These are phyloP conservation scores for Hydriomena furcata DNA, from an alignment of 2,888 invertebrate species.

Conservation along the genomic window DNA sequence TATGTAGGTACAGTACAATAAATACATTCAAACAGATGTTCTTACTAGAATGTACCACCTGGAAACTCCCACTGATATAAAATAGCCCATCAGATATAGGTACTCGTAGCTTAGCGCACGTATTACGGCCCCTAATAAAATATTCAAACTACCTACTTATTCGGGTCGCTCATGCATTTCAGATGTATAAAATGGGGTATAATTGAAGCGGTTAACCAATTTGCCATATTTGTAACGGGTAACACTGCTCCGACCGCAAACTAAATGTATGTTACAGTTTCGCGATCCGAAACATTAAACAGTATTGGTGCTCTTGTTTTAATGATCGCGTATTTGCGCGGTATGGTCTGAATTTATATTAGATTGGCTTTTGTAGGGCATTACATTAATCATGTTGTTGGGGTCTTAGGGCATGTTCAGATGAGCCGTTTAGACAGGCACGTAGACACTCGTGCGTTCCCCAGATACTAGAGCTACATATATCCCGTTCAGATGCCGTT, in stretches of 20 bases:
- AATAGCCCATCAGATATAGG: constrained; percentile 8
- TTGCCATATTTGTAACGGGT: constrained; percentile 36
- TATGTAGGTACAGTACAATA: too few relatives aligned
- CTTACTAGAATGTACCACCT: background rate
- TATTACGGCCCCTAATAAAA: constrained; percentile 30
- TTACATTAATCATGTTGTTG: constrained; percentile 4
- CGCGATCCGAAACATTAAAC: constrained; percentile 24
- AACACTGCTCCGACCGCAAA: constrained; percentile 31
- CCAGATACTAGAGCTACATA: too few relatives aligned
- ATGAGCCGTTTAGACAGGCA: too few relatives aligned
- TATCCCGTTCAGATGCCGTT: too few relatives aligned
- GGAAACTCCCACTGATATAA: constrained; percentile 7
- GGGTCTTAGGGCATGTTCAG: background rate
- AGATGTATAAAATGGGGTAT: constrained; percentile 36
- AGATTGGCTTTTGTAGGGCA: constrained; percentile 5
- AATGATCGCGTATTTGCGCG: constrained; percentile 21
- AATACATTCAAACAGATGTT: too few relatives aligned
- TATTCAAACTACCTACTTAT: constrained; percentile 37
- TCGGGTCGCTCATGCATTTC: constrained; percentile 34
- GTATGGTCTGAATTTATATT: constrained; percentile 16
- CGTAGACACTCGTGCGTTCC: too few relatives aligned
- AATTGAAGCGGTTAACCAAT: constrained; percentile 41
- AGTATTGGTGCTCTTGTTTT: constrained; percentile 21
- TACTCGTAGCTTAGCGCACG: constrained; percentile 18
- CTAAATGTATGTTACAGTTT: constrained; percentile 30